Base-by-base conservation (phyloP, 2,113 vertebrate species). In the Pollimyrus isidori region DNA sequence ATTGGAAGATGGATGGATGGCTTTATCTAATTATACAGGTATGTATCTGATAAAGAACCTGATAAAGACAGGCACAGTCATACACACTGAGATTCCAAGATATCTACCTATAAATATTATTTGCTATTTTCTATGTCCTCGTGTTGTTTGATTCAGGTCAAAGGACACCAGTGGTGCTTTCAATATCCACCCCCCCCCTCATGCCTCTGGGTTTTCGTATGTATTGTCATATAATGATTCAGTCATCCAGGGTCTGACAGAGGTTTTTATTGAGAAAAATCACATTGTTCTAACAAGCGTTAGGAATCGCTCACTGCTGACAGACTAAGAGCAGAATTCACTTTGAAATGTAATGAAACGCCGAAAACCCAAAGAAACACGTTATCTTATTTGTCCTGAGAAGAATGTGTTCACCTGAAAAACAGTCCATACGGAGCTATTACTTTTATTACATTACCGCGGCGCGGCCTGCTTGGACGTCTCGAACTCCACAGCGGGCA, bases 381-480 rank as follows among this genome's bases (percentile, higher is more conserved):
- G 52, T 86, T 21, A 39, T 87, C 50, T 87, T 84, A 84, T 84
- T 84, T 84, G 45, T 84, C 82, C 19, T 26, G 46, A 30, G 13
- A 86, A 87, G 49, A 96, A 96, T 96, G 95, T 96, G 96, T 96
- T 96, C 50, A 35, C 86, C 48, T 15, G 96, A 96, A 97, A 96
- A 96, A 97, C 96, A 91, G 94, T 95, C 92, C 92, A 89, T 90
- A 39, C 94, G 97, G 97, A 98, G 97, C 97, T 97, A 98, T 98
- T 97, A 97, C 97, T 97, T 98, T 97, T 96, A 97, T 95, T 95
- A 93, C 95, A 97, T 53, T 96, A 95, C 96, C 95, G 96, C 94
- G 30, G 10, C n/a, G 10, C 9, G 10, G 62, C 97, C 97, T 97
- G 93, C 95, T 95, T 94, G 98, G 97, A 97, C 96, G 96, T 98